phyloP scores from a whole-genome alignment of 2,888 invertebrate species.

The Lepidocyrtoides sp. region DNA sequence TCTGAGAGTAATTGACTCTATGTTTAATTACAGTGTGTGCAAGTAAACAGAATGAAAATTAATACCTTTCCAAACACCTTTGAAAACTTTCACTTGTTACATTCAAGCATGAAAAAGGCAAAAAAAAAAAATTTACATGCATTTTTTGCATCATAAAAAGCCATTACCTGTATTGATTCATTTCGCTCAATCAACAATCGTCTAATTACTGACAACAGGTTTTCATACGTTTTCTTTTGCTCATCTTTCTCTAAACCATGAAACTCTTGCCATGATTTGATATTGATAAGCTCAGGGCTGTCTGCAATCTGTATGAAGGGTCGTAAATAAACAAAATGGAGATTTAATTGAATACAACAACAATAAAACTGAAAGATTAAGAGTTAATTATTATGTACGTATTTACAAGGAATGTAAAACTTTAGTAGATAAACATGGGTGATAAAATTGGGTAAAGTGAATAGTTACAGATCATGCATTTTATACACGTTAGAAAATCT shows the following conservation, averaged over 20 bases:
- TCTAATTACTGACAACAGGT: constrained; percentile 81
- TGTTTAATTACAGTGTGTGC: background rate
- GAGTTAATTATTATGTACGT: constrained; percentile 11
- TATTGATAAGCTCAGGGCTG: constrained; percentile 84
- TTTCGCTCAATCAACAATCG: constrained; percentile 83
- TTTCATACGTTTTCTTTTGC: constrained; percentile 84
- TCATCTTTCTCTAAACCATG: constrained; percentile 77
- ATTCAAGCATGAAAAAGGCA: background rate
- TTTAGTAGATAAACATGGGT: background rate
- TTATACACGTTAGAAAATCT: background rate
- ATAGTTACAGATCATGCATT: background rate
- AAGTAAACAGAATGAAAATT: background rate
- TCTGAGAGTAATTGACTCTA: constrained; percentile 83
- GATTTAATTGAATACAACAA: constrained; percentile 46
- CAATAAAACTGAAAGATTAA: constrained; percentile 43
- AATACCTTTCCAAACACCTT: background rate
- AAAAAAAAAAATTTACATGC: no score
- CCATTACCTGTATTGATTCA: constrained; percentile 83
- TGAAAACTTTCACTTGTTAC: constrained; percentile 21
- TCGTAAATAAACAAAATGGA: constrained; percentile 14
- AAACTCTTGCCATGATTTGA: constrained; percentile 84
- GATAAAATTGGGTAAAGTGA: background rate
- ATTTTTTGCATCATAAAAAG: no score
- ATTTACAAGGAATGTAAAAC: background rate
- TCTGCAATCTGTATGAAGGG: constrained; percentile 77